A percentile compares a stretch with the other conserved stretches of the same genome.
Conservation (phyloP, 2,797 vertebrate species). For the Smutsia temminckii region DNA sequence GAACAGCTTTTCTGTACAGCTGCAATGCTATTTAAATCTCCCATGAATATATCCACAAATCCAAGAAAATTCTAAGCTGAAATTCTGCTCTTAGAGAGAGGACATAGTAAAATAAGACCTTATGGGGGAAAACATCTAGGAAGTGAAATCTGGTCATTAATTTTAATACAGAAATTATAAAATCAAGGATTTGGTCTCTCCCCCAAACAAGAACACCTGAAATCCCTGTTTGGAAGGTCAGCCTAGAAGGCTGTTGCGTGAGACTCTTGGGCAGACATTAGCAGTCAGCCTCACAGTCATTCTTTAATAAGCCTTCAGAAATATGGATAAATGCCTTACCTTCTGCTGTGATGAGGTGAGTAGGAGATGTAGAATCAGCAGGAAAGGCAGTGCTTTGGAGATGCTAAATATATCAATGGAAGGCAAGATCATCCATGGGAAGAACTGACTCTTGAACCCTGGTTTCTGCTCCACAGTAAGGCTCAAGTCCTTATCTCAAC, state of each 20-base stretch:
- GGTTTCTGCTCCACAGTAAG: background rate
- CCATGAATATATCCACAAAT: slow-evolving; percentile 77
- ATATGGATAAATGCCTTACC: slow-evolving; percentile 54
- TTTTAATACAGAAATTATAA: slow-evolving; percentile 61
- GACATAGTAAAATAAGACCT: slow-evolving; percentile 70
- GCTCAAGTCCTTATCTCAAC: background rate
- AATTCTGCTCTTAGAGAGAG: slow-evolving; percentile 75
- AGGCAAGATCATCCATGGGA: background rate
- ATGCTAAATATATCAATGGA: background rate
- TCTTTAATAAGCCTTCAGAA: slow-evolving; percentile 25
- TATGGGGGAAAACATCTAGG: slow-evolving; percentile 12
- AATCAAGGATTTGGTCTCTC: background rate
- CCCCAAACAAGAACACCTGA: background rate
- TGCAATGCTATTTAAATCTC: slow-evolving; percentile 82
- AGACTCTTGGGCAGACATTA: background rate
- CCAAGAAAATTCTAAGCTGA: slow-evolving; percentile 76
- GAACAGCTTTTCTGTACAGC: slow-evolving; percentile 82
- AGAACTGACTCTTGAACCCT: background rate
- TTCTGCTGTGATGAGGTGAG: slow-evolving; percentile 42
- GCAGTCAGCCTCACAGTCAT: slow-evolving; percentile 16
- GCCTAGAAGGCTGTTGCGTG: background rate
- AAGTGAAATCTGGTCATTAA: slow-evolving; percentile 56
- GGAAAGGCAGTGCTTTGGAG: background rate
- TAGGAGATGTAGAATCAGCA: background rate
- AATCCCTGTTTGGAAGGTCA: background rate